Evolutionary conservation across 1,140 invertebrate species (phyloP).

Genomic region (Hydropsyche tenuis): DNA sequence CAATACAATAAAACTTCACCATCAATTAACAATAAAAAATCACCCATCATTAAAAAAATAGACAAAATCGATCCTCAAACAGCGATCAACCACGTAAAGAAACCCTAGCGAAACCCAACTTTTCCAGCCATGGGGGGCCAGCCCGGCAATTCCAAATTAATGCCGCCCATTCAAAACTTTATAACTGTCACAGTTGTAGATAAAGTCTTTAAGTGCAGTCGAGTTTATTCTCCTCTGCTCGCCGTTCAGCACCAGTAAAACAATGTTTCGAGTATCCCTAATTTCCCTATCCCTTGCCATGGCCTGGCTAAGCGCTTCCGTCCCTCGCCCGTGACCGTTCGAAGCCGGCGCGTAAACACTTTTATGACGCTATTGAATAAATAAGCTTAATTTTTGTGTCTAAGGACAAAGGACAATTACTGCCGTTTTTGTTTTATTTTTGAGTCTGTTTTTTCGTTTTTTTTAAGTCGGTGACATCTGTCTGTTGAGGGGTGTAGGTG

Average conservation of each 20-base stretch:
- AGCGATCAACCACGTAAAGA: background rate
- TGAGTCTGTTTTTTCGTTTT: background rate
- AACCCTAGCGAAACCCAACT: conserved; percentile 21
- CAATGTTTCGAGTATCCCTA: conserved; percentile 37
- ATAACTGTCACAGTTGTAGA: conserved; percentile 45
- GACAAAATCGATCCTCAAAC: background rate
- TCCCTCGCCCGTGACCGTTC: conserved; percentile 1
- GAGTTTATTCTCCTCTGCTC: conserved; percentile 30
- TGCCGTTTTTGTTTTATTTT: too few relatives aligned
- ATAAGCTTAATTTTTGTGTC: conserved; percentile 39
- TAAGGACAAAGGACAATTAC: conserved; percentile 35
- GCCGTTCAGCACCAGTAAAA: conserved; percentile 33
- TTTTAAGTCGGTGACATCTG: background rate
- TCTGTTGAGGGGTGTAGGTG: too few relatives aligned
- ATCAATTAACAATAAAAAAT: too few relatives aligned
- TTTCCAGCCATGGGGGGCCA: background rate
- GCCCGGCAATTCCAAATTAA: conserved; percentile 44
- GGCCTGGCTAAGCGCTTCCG: conserved; percentile 2
- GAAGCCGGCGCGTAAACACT: conserved; percentile 39
- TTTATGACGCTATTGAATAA: conserved; percentile 41
- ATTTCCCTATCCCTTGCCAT: conserved; percentile 15
- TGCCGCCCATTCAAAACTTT: conserved; percentile 44
- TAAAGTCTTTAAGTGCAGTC: conserved; percentile 46
- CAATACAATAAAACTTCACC: too few relatives aligned
- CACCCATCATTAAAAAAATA: too few relatives aligned